Evolutionary conservation across 2,113 vertebrate species (phyloP), one percentile per base, ranked within the genome.

Genomic region (Menura novaehollandiae): DNA sequence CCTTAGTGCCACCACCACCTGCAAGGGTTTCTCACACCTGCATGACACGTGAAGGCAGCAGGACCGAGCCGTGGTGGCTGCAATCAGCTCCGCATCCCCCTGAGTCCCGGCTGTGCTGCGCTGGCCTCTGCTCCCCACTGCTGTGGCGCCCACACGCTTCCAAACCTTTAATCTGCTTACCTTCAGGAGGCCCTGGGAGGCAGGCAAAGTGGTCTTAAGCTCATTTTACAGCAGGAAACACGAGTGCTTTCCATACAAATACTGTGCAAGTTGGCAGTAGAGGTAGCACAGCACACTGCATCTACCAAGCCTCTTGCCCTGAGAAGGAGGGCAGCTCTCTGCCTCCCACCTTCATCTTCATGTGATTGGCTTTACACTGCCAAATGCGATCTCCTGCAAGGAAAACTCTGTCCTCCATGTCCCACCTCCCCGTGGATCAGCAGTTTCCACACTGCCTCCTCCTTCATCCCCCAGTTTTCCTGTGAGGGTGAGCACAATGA

Each of bases 161-260:
- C 85, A 92, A 93, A 95, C 13, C 64, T 63, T 87, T 96, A 95
- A 97, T 96, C 96, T 92, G 46, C 93, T 96, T 96, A 95, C 68
- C 23, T 68, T 92, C 72, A 81, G 68, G 88, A 93, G 82, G 47
- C 83, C 55, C 89, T 86, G 47, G 21, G 60, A 86, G 47, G 76
- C 43, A 81, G 73, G 73, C 55, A 89, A 92, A 95, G 96, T 84
- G 80, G 43, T 68, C 43, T 81, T 96, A 96, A 95, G 86, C 94
- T 96, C 35, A 91, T 92, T 96, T 95, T 96, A 81, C 80, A 88
- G 92, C 7, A 1, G 68, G 86, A 66, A 88, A 93, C 43, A 28
- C 4, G 53, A 93, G 47, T 12, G n/a, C 91, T 94, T 92, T 86
- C 79, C 79, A 84, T 77, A 92, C 11, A 63, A 86, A 93, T 56